Conservation (phyloP, 2,113 vertebrate genomes). For the Gambusia affinis region DNA sequence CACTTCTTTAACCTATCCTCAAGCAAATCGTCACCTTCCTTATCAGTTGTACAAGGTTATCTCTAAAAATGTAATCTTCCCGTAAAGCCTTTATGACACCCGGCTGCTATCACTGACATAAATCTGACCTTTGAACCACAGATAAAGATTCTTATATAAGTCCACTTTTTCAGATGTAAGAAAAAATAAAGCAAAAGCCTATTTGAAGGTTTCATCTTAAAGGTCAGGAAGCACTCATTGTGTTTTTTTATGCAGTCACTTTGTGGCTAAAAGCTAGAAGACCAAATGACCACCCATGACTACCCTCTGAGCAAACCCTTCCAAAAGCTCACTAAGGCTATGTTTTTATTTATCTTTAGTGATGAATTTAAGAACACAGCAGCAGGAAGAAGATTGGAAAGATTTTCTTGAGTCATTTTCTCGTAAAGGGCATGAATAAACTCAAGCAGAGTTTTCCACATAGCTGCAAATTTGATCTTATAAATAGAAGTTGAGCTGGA, state of each 20-base stretch:
- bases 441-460: not conserved
- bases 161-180: not conserved
- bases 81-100: not conserved
- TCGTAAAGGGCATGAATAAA: not conserved
- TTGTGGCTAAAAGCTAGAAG: not conserved
- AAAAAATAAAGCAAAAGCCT: not conserved
- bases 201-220: not conserved
- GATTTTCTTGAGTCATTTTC: too few species aligned
- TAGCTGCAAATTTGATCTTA: conserved; percentile 25
- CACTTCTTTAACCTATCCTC: not conserved
- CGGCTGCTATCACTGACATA: not conserved
- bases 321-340: not conserved
- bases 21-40: not conserved
- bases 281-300: too few species aligned
- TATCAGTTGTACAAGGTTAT: not conserved
- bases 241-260: not conserved
- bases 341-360: not conserved
- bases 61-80: not conserved
- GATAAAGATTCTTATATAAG: not conserved
- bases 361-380: not conserved
- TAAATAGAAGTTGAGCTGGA: conserved; percentile 26
- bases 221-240: not conserved
- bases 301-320: not conserved
- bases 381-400: too few species aligned
- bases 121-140: not conserved